Base-by-base conservation (phyloP, 2,797 vertebrate species). In the Sebastes nivosus region DNA sequence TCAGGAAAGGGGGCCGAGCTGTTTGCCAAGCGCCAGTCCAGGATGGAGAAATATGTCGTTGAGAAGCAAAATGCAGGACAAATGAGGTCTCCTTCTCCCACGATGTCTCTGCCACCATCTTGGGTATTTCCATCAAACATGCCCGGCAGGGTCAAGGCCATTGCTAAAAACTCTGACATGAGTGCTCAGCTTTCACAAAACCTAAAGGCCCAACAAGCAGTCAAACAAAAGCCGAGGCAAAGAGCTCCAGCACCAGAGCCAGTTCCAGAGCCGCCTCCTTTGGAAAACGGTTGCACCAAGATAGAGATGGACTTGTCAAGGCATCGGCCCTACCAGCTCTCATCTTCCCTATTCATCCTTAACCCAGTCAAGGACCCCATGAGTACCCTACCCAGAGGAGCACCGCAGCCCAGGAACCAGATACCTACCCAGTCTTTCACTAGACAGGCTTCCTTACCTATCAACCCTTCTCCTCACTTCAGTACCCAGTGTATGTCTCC, bases 1-100 rank as follows among this genome's bases (percentile, higher is more conserved):
- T 97, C 96, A 0, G 99, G 98, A 67, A 99, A 97, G 82, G 99
- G 99, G 42, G 99, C 98, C 0, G 97, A 99, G 94, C 95, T 99
- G 60, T 99, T 99, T 3, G 97, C 97, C 67, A 97, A 96, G 68
- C 96, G 98, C 20, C 98, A 99, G 80, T 97, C 97, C 18, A 97
- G 98, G 83, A 99, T 99, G 98, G 98, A 99, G 92, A 98, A 97
- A 79, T 99, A 96, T 1, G 93, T 98, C 14, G 89, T 98, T 0
- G 97, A 98, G 83, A 96, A 95, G 13, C 91, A 97, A 1, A 93
- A 95, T 2, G 82, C 90, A 20, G 88, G 81, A 29, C 88, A 94
- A 80, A 90, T 94, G 34, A 95, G 98, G 81, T 97, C 97, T 83
- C 97, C 97, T 0, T 99, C 99, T 0, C 99, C 99, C 18, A 98